phyloP scores from a whole-genome alignment of 2,888 invertebrate species.

The Ormyrus labotus region DNA sequence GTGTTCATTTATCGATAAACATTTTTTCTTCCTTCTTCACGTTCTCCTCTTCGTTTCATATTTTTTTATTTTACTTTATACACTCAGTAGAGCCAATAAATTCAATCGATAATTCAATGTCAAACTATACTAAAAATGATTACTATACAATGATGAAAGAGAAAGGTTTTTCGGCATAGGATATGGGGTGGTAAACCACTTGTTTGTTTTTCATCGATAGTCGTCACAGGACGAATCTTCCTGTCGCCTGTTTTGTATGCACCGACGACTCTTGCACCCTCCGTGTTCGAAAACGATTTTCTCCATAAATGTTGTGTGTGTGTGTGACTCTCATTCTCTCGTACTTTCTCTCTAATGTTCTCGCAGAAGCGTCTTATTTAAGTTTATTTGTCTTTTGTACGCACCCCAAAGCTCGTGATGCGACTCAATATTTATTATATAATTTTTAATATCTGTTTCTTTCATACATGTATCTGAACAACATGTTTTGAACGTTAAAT shows the following conservation, averaged over 20 bases:
- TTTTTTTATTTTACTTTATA: conserved; percentile 65
- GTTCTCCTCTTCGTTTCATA: conserved; percentile 36
- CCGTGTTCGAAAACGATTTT: conserved; percentile 27
- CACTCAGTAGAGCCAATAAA: conserved; percentile 73
- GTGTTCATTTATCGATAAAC: conserved; percentile 64
- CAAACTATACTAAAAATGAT: conserved; percentile 74
- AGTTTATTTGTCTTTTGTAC: conserved; percentile 38
- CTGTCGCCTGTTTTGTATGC: conserved; percentile 62
- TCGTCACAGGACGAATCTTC: conserved; percentile 45
- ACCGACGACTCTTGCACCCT: conserved; percentile 46
- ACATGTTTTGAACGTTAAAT: conserved; percentile 61
- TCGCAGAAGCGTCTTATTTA: conserved; percentile 27
- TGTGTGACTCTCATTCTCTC: conserved; percentile 28
- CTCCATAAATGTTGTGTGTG: conserved; percentile 33
- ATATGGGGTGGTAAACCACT: conserved; percentile 61
- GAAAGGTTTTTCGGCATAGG: conserved; percentile 68
- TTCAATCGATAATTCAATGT: conserved; percentile 71
- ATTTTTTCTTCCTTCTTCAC: conserved; percentile 60
- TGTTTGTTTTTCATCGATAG: conserved; percentile 34
- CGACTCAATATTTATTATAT: conserved; percentile 33
- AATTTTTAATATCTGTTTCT: conserved; percentile 32
- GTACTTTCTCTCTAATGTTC: conserved; percentile 34
- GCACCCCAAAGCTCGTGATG: conserved; percentile 40
- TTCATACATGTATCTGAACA: conserved; percentile 48
- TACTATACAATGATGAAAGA: conserved; percentile 75